phyloP scores from a whole-genome alignment of 1,140 invertebrate genomes.

The Pseudomyrmex flavicornis region DNA sequence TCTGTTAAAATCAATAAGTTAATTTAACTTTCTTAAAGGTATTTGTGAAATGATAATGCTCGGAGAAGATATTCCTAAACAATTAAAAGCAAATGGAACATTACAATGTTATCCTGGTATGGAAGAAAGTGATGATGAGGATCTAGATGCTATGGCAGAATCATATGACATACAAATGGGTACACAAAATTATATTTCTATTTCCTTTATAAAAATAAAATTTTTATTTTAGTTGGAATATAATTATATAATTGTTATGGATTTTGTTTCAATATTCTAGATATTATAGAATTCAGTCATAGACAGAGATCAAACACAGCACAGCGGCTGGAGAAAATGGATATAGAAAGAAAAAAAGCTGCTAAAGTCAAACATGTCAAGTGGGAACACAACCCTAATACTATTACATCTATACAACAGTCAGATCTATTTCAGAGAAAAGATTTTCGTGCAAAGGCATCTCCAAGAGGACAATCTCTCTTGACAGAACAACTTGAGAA shows the following conservation, averaged over 20 bases:
- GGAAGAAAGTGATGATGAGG: conserved; percentile 91
- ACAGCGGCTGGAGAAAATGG: conserved; percentile 94
- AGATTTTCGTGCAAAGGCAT: conserved; percentile 84
- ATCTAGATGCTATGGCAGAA: conserved; percentile 87
- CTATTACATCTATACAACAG: conserved; percentile 87
- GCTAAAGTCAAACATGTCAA: conserved; percentile 92
- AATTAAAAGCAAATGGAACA: conserved; percentile 85
- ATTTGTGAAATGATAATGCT: conserved; percentile 93
- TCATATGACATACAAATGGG: conserved; percentile 91
- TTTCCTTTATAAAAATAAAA: neutral
- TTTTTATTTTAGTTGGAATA: too few relatives aligned
- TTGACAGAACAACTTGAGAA: conserved; percentile 91
- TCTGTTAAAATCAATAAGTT: neutral
- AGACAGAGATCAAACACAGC: conserved; percentile 95
- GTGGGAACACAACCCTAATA: conserved; percentile 88
- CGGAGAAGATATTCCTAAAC: conserved; percentile 89
- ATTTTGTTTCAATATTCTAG: too few relatives aligned
- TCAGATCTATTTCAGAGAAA: conserved; percentile 89
- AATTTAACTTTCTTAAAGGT: conserved; percentile 81
- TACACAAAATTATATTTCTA: conserved; percentile 73
- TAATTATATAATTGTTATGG: too few relatives aligned
- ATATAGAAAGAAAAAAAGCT: conserved; percentile 92
- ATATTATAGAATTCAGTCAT: conserved; percentile 84
- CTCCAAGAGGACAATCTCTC: conserved; percentile 85
- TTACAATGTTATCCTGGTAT: conserved; percentile 91